These are phyloP conservation scores for Watsonalla binaria DNA, from an alignment of 2,888 invertebrate species.

Conservation along the genomic window DNA sequence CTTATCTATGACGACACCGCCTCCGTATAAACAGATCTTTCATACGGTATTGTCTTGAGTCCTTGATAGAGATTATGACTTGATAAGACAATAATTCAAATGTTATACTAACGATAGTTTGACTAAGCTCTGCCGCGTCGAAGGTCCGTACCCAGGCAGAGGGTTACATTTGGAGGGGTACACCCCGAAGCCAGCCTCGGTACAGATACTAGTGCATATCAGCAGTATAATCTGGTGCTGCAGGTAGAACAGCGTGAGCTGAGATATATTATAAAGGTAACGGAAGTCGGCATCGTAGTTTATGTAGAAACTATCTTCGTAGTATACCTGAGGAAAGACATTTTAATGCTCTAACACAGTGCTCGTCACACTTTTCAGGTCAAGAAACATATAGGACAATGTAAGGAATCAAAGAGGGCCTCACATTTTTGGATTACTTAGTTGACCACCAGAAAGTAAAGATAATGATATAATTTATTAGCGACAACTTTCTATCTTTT, in stretches of 20 bases:
- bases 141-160: slow-evolving; percentile 87
- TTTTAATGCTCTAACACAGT: no score
- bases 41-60: no score
- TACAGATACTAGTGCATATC: slow-evolving; percentile 89
- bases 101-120: slow-evolving; percentile 37
- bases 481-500: background rate
- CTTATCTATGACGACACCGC: no score
- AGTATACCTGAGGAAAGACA: slow-evolving; percentile 82
- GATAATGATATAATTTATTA: background rate
- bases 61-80: no score
- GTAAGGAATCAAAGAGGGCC: no score
- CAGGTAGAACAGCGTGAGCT: slow-evolving; percentile 86
- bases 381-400: no score
- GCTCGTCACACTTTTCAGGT: no score
- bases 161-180: slow-evolving; percentile 84
- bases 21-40: no score
- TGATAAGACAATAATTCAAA: slow-evolving; percentile 16
- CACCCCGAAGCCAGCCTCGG: slow-evolving; percentile 90
- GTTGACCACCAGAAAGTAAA: background rate
- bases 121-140: slow-evolving; percentile 66
- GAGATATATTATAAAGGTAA: slow-evolving; percentile 87
- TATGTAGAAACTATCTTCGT: slow-evolving; percentile 81
- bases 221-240: slow-evolving; percentile 87
- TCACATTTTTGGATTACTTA: no score
- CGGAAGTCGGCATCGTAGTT: slow-evolving; percentile 82